A percentile compares a stretch with the other conserved stretches of the same genome.
Conservation (phyloP, 2,797 vertebrate species). For the Cynodonichthys magdalenae region DNA sequence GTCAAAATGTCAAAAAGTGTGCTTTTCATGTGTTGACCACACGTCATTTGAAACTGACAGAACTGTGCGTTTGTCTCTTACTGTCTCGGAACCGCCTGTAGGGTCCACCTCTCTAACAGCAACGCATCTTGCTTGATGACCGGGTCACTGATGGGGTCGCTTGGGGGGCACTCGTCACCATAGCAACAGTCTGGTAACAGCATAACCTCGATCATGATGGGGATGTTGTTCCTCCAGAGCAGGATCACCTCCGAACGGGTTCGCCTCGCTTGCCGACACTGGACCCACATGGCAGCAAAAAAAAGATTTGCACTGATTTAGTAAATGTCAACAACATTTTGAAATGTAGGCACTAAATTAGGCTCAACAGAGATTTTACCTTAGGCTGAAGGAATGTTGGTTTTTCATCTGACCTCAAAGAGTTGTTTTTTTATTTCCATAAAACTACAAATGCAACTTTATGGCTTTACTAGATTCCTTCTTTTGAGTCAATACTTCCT, state of each 20-base stretch:
- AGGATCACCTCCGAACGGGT: constrained; percentile 94
- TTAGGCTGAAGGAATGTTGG: neutral
- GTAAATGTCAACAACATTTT: constrained; percentile 25
- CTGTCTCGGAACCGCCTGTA: constrained; percentile 96
- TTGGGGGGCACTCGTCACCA: constrained; percentile 91
- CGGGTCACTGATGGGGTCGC: constrained; percentile 93
- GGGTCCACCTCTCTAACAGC: constrained; percentile 95
- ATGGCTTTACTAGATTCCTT: neutral
- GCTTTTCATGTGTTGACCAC: too few relatives aligned
- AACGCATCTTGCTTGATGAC: constrained; percentile 96
- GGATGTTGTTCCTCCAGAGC: constrained; percentile 96
- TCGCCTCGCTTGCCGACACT: constrained; percentile 95
- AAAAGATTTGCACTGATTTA: constrained; percentile 30
- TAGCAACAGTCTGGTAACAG: constrained; percentile 98
- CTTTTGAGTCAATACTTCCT: neutral
- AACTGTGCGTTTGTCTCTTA: constrained; percentile 62
- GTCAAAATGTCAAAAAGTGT: too few relatives aligned
- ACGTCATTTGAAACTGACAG: too few relatives aligned
- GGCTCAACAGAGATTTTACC: constrained; percentile 9
- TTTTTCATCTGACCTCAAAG: neutral
- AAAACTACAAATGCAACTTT: neutral
- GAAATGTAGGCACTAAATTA: constrained; percentile 24
- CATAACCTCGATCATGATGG: constrained; percentile 99
- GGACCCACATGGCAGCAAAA: constrained; percentile 28
- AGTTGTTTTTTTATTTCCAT: neutral